These are phyloP conservation scores for Drosophila testacea DNA, from an alignment of 2,888 invertebrate genomes.

Conservation along the genomic window DNA sequence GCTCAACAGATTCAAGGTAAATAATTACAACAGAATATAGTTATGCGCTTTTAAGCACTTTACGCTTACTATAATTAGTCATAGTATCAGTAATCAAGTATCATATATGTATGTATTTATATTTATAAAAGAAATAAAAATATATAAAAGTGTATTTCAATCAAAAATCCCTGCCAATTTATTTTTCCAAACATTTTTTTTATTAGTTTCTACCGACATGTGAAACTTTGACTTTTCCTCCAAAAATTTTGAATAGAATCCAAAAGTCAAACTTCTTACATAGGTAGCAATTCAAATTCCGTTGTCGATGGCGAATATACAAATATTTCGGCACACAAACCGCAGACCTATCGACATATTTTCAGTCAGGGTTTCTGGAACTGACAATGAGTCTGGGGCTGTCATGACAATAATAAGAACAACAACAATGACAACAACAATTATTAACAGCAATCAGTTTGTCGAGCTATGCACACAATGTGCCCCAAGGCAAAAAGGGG, in stretches of 20 bases:
- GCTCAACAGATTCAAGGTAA: background rate
- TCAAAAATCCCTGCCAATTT: background rate
- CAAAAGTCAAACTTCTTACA: conserved; percentile 8
- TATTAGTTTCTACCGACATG: background rate
- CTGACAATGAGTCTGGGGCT: conserved; percentile 1
- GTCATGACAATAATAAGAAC: conserved; percentile 27
- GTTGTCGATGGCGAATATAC: conserved; percentile 7
- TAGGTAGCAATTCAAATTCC: conserved; percentile 11
- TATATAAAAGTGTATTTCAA: background rate
- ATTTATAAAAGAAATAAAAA: background rate
- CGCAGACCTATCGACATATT: conserved; percentile 1
- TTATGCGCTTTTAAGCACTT: too few species aligned
- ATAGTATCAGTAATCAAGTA: too few species aligned
- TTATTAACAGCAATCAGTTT: conserved; percentile 72
- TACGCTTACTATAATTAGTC: too few species aligned
- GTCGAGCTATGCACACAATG: conserved; percentile 42
- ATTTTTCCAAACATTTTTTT: too few species aligned
- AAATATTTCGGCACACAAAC: conserved; percentile 22
- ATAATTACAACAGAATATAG: background rate
- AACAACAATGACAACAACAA: conserved; percentile 27
- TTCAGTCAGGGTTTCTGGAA: background rate
- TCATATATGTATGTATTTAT: too few species aligned
- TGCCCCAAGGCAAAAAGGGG: conserved; percentile 24
- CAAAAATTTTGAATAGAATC: background rate
- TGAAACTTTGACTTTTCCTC: background rate